Conservation (phyloP, 1,140 invertebrate species). For the Lucilia cuprina region DNA sequence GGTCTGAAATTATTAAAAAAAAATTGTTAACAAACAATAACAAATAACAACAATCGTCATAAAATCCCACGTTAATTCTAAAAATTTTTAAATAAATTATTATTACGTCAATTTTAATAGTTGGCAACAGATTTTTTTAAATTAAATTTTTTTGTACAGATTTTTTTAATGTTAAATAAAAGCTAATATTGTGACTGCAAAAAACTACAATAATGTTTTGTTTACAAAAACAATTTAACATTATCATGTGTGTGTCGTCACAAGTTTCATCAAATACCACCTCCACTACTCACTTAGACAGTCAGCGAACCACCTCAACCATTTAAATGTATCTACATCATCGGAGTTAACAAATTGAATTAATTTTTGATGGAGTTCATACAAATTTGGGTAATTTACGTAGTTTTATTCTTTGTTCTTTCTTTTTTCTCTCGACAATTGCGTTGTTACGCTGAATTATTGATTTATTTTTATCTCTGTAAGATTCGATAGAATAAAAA, state of each 20-base stretch:
- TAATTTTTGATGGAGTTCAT: not conserved
- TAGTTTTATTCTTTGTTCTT: not conserved
- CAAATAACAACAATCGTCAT: not conserved
- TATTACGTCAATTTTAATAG: not conserved
- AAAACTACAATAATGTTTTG: too few species aligned
- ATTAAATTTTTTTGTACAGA: not conserved
- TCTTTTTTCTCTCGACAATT: too few species aligned
- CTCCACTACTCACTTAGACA: not conserved
- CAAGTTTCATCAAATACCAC: conserved; percentile 6
- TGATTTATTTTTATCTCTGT: too few species aligned
- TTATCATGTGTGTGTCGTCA: conserved; percentile 27
- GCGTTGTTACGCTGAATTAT: too few species aligned
- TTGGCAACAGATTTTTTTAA: not conserved
- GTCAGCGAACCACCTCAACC: not conserved
- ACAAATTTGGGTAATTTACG: not conserved
- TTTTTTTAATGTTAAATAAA: not conserved
- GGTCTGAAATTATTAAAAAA: not conserved
- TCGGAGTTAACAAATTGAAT: not conserved
- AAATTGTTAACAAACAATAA: not conserved
- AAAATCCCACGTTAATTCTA: not conserved
- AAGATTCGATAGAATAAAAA: too few species aligned
- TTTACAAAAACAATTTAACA: not conserved
- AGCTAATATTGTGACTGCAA: too few species aligned
- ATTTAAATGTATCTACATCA: not conserved
- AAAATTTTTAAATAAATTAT: not conserved